A percentile compares a stretch with the other conserved stretches of the same genome.
These are phyloP conservation scores for Blera fallax DNA, from an alignment of 2,888 invertebrate genomes.

Conservation along the genomic window DNA sequence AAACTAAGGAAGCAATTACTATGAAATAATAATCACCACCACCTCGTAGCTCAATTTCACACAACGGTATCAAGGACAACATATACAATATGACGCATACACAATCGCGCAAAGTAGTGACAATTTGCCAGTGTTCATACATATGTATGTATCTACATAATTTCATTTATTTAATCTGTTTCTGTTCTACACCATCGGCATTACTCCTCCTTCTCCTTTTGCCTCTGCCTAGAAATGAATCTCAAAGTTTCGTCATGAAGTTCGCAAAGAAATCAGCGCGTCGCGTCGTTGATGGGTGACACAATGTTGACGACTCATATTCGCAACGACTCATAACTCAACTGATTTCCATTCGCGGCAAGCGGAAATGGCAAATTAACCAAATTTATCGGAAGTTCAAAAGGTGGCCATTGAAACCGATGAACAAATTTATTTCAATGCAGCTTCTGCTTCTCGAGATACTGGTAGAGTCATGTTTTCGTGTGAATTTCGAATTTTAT, in stretches of 20 bases:
- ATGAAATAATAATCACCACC: conserved; percentile 26
- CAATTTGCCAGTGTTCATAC: not conserved
- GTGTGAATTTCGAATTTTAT: conserved; percentile 6
- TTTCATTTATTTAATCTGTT: not conserved
- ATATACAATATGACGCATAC: not conserved
- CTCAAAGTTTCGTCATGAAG: not conserved
- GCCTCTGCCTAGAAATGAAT: too few relatives aligned
- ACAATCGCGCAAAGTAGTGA: not conserved
- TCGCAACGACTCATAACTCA: conserved; percentile 15
- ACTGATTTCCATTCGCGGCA: conserved; percentile 3
- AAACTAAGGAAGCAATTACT: conserved; percentile 44
- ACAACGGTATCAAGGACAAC: conserved; percentile 18
- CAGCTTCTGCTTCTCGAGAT: not conserved
- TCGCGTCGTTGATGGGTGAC: conserved; percentile 13
- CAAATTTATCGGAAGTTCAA: conserved; percentile 58
- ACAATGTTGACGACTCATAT: not conserved
- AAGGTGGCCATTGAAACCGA: conserved; percentile 53
- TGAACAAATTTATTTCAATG: conserved; percentile 3
- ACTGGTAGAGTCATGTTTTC: not conserved
- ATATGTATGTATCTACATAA: too few relatives aligned
- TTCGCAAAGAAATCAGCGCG: conserved; percentile 6
- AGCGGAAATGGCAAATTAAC: conserved; percentile 57
- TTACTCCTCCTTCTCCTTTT: too few relatives aligned
- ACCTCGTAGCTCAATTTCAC: conserved; percentile 30
- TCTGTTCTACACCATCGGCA: not conserved